A percentile compares a stretch with the other conserved stretches of the same genome.
Evolutionary conservation across 2,797 vertebrate genomes (phyloP).

Genomic region (Lagothrix lagotricha): DNA sequence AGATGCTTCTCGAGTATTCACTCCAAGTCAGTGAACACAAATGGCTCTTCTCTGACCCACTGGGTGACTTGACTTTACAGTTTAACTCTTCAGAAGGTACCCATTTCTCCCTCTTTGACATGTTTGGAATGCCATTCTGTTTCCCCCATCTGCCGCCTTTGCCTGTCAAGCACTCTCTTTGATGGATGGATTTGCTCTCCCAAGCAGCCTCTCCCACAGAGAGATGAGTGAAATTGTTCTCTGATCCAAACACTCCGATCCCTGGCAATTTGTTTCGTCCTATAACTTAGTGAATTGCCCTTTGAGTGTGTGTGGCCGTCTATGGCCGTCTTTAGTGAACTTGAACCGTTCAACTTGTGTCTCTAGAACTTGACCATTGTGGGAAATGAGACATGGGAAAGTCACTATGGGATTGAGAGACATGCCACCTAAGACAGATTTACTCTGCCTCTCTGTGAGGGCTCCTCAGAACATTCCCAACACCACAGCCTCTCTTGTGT

Average conservation of each 20-base stretch:
- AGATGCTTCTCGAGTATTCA: background rate
- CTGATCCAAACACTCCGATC: background rate
- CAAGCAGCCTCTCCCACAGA: background rate
- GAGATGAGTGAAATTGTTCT: background rate
- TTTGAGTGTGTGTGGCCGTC: background rate
- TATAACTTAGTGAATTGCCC: background rate
- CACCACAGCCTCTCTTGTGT: no score
- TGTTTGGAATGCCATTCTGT: background rate
- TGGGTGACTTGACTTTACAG: background rate
- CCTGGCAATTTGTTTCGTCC: background rate
- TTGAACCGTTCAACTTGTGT: background rate
- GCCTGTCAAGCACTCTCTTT: background rate
- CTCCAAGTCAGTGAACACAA: background rate
- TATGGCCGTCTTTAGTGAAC: background rate
- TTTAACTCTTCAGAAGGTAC: background rate
- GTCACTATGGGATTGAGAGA: background rate
- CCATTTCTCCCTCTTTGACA: background rate
- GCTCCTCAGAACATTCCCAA: background rate
- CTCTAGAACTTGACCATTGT: background rate
- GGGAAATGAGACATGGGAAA: background rate
- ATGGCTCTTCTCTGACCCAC: background rate
- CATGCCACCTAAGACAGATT: background rate
- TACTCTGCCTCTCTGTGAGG: rapidly evolving
- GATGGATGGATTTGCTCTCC: background rate
- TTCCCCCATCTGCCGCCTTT: background rate